Evolutionary conservation across 2,797 vertebrate species (phyloP).

Genomic region (Zenarchopterus dispar): DNA sequence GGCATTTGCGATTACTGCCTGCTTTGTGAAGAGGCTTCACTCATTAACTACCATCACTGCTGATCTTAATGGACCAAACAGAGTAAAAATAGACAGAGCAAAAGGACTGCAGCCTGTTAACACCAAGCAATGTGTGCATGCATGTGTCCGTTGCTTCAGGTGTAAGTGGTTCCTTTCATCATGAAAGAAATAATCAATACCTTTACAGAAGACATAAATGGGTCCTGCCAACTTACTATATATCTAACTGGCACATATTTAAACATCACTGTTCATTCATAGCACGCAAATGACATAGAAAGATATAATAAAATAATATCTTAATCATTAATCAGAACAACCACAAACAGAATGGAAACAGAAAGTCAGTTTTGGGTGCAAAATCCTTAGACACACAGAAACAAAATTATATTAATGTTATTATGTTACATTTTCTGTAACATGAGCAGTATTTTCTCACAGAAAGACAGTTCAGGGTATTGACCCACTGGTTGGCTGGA

Average conservation of each 20-base stretch:
- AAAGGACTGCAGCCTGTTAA: conserved; percentile 63
- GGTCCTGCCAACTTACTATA: background rate
- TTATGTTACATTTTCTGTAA: background rate
- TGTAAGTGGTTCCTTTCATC: too few species aligned
- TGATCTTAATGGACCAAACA: conserved; percentile 80
- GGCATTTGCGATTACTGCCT: conserved; percentile 73
- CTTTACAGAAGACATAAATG: background rate
- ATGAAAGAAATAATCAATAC: too few species aligned
- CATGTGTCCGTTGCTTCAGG: background rate
- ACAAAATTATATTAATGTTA: background rate
- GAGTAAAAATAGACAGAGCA: conserved; percentile 73
- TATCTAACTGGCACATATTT: background rate
- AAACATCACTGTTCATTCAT: background rate
- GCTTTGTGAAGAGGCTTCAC: conserved; percentile 69
- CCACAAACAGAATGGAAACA: background rate
- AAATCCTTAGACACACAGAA: conserved; percentile 6
- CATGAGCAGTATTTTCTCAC: background rate
- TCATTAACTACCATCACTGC: conserved; percentile 82
- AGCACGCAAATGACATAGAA: background rate
- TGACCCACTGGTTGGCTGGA: too few species aligned
- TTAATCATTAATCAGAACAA: background rate
- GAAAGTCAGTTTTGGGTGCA: background rate
- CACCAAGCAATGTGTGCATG: conserved; percentile 15
- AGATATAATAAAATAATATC: background rate
- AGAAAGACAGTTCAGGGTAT: too few species aligned